These are phyloP conservation scores for Boloria selene DNA, from an alignment of 2,888 invertebrate genomes.

Conservation along the genomic window DNA sequence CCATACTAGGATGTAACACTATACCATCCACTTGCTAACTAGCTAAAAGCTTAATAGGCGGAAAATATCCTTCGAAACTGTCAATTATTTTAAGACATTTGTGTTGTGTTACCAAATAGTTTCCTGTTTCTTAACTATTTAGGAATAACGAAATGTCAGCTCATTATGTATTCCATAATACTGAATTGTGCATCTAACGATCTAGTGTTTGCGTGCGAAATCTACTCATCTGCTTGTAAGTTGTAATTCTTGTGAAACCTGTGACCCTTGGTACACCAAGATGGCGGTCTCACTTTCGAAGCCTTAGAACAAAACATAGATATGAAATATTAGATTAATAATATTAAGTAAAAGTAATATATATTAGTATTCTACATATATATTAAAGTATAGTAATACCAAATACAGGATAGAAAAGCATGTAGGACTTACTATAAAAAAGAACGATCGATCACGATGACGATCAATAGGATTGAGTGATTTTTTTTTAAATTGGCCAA, in stretches of 20 bases:
- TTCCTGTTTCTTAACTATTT: constrained; percentile 33
- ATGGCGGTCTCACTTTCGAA: constrained; percentile 70
- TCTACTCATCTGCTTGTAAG: constrained; percentile 66
- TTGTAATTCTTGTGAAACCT: constrained; percentile 63
- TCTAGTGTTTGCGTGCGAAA: constrained; percentile 43
- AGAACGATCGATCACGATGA: too few relatives aligned
- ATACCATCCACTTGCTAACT: constrained; percentile 23
- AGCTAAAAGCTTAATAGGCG: constrained; percentile 27
- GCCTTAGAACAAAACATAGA: constrained; percentile 43
- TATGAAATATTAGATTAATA: constrained; percentile 1
- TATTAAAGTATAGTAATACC: too few relatives aligned
- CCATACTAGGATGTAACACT: constrained; percentile 23
- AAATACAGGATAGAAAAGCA: too few relatives aligned
- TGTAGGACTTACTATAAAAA: too few relatives aligned
- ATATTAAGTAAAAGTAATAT: too few relatives aligned
- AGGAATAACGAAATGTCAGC: constrained; percentile 35
- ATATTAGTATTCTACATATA: too few relatives aligned
- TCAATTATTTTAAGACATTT: constrained; percentile 36
- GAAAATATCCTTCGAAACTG: constrained; percentile 28
- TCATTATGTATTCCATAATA: constrained; percentile 43
- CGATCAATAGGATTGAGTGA: too few relatives aligned
- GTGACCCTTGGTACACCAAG: constrained; percentile 73
- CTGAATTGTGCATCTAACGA: constrained; percentile 38
- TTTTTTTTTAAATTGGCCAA: too few relatives aligned
- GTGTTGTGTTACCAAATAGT: constrained; percentile 31